phyloP scores from a whole-genome alignment of 2,888 invertebrate species.

The Leucophenga montana region DNA sequence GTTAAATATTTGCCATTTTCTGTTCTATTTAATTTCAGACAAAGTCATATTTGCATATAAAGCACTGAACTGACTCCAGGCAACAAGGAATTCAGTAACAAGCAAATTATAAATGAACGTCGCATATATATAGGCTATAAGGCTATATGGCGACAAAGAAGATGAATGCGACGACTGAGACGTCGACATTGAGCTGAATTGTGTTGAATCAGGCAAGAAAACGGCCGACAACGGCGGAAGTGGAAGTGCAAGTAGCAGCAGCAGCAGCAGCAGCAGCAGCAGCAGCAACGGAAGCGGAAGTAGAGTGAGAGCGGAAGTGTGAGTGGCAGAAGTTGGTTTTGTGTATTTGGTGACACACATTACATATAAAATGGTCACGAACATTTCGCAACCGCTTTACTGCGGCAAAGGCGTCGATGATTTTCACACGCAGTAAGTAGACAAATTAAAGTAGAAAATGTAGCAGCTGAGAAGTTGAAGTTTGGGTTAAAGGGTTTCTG shows the following conservation, averaged over 20 bases:
- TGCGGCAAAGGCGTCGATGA: constrained; percentile 71
- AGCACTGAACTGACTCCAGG: background rate
- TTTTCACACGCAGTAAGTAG: constrained; percentile 72
- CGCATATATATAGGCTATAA: too few species aligned
- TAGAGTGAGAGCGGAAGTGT: background rate
- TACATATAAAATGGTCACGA: constrained; percentile 62
- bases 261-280: background rate
- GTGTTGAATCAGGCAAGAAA: background rate
- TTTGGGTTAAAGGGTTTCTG: too few species aligned
- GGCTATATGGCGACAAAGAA: background rate
- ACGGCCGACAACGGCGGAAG: too few species aligned
- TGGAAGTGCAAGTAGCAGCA: background rate
- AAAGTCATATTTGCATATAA: background rate
- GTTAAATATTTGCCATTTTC: background rate
- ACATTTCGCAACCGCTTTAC: constrained; percentile 70
- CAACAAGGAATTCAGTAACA: background rate
- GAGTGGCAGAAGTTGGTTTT: constrained; percentile 12
- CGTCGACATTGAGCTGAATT: background rate
- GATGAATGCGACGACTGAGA: background rate
- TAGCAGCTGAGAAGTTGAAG: too few species aligned
- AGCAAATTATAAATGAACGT: background rate
- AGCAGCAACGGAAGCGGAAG: background rate
- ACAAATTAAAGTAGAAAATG: background rate
- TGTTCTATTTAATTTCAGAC: constrained; percentile 1
- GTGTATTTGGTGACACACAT: background rate